These are phyloP conservation scores for Pollenia griseotomentosa DNA, from an alignment of 2,888 invertebrate genomes.

Conservation along the genomic window DNA sequence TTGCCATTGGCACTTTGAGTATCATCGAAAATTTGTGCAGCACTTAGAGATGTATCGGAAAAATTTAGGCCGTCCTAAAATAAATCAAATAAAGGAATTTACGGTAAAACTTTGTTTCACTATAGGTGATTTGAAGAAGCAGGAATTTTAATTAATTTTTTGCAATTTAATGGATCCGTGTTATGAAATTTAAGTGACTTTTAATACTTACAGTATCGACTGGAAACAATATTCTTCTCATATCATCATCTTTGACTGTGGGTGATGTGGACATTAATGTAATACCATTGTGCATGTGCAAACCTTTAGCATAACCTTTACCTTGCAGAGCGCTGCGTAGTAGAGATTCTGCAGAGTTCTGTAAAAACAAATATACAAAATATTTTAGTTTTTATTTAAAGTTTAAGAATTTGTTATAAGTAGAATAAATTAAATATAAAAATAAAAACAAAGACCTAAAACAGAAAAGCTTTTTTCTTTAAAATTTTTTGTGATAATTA, in stretches of 20 bases:
- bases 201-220: constrained; percentile 82
- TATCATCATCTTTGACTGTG: constrained; percentile 86
- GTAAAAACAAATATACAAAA: constrained; percentile 69
- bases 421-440: not conserved
- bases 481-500: too few species aligned
- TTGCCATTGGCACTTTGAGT: constrained; percentile 76
- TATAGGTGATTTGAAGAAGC: too few species aligned
- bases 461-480: too few species aligned
- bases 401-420: not conserved
- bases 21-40: constrained; percentile 84
- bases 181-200: not conserved
- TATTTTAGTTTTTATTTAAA: not conserved
- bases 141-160: too few species aligned
- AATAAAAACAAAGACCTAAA: too few species aligned
- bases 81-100: constrained; percentile 16
- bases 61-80: constrained; percentile 81
- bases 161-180: too few species aligned
- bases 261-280: constrained; percentile 80
- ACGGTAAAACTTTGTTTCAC: not conserved
- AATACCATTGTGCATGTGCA: constrained; percentile 83
- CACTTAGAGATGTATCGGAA: constrained; percentile 82
- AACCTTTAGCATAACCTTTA: constrained; percentile 86
- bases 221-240: constrained; percentile 86
- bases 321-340: constrained; percentile 93
- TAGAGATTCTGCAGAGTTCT: constrained; percentile 88